Base-by-base conservation (phyloP, 1,140 invertebrate genomes). In the Drosophila lacteicornis region DNA sequence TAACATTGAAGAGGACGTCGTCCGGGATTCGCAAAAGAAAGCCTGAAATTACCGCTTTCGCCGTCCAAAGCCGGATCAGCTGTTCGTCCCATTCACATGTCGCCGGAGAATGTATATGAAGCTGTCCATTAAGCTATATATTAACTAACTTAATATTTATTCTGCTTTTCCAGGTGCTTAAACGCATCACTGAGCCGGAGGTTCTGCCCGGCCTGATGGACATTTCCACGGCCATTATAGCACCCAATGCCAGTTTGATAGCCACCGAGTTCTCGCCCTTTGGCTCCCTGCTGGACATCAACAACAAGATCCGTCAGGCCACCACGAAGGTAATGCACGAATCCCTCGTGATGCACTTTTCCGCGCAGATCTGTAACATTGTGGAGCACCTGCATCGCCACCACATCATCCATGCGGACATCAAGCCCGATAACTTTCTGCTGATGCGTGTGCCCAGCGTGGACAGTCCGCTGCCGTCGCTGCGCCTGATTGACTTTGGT, bases 391-490 rank as follows among this genome's bases (percentile, higher is more conserved):
- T 99, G 66, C 98, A 99, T 82, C 95, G 96, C 82, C 97, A 97
- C 81, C 95, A 96, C 93, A 98, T 99, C 61, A 97, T 99, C 62
- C 99, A 99, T 93, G 98, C 97, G 5, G 98, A 99, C 92, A 98
- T 99, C 33, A 99, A 99, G 93, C 98, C 98, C 1, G 98, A 99
- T 90, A 99, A 99, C 93, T 98, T 99, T 93, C 94, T 99, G 79
- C 93, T 99, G 47, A 95, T 96, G 93, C 88, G 91, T 27, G 88
- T 92, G 22, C 91, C 91, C 17, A 91, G 71, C 38, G 81, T 90
- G 42, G 91, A 92, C 58, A 75, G 63, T 25, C 51, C 69, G 38
- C 46, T 82, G 62, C 95, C 95, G 43, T 96, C 95, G 19, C 93
- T 98, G 69, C 95, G 97, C 74, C 93, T 98, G 17, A 98, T 98